Evolutionary conservation across 1,140 invertebrate species (phyloP).

Genomic region (Danaus melanippus): DNA sequence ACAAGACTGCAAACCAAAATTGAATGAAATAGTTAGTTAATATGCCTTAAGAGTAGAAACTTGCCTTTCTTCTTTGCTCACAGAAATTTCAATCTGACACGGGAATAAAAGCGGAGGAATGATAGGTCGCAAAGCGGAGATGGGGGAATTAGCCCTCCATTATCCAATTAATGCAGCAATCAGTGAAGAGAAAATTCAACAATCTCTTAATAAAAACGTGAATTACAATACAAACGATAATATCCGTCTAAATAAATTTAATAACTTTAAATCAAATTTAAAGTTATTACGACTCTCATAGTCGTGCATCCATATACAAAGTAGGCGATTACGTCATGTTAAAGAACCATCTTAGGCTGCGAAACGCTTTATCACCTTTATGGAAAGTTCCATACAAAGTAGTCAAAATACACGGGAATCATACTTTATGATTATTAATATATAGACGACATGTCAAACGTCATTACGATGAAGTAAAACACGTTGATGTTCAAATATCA

Average conservation of each 20-base stretch:
- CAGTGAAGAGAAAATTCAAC: constrained; percentile 4
- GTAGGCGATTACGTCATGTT: constrained; percentile 10
- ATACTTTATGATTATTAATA: too few species aligned
- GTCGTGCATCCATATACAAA: constrained; percentile 14
- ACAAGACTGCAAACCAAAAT: constrained; percentile 16
- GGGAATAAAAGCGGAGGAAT: constrained; percentile 9
- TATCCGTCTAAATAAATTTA: not conserved
- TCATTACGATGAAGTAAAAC: constrained; percentile 17
- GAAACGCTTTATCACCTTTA: too few species aligned
- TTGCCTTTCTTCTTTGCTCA: not conserved
- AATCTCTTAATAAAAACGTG: not conserved
- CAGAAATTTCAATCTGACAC: constrained; percentile 9
- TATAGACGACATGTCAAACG: constrained; percentile 15
- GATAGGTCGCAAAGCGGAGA: constrained; percentile 18
- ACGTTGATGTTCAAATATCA: not conserved
- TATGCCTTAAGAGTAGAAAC: constrained; percentile 8
- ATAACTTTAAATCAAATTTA: not conserved
- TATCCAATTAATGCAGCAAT: constrained; percentile 9
- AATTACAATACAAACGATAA: not conserved
- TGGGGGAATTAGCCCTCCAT: constrained; percentile 21
- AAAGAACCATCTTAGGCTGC: too few species aligned
- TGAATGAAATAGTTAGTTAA: constrained; percentile 15
- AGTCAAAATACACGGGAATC: too few species aligned
- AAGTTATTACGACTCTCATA: constrained; percentile 16
- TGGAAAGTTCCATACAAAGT: too few species aligned